phyloP scores from a whole-genome alignment of 2,888 invertebrate genomes.

The Lochmaea crataegi region DNA sequence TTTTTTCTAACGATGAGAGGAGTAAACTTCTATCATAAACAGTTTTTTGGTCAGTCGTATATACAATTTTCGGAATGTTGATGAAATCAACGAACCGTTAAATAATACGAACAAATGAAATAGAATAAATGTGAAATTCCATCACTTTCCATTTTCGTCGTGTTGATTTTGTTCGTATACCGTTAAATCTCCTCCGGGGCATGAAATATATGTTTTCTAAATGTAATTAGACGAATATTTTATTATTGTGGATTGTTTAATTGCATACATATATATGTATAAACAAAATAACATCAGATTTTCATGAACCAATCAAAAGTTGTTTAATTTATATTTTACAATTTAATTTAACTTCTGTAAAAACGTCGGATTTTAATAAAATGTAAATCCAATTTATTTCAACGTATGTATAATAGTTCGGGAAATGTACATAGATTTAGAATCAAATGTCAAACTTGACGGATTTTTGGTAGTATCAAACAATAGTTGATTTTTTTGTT shows the following conservation, averaged over 20 bases:
- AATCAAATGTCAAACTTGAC: too few relatives aligned
- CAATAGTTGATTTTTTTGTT: too few relatives aligned
- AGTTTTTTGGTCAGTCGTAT: too few relatives aligned
- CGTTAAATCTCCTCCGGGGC: neutral
- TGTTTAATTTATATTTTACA: neutral
- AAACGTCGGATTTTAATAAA: neutral
- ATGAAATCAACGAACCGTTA: too few relatives aligned
- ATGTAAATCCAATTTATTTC: neutral
- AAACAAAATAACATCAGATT: neutral
- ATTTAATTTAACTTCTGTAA: neutral
- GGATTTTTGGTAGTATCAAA: too few relatives aligned
- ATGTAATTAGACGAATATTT: neutral
- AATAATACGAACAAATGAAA: too few relatives aligned
- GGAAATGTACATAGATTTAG: neutral
- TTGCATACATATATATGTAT: neutral
- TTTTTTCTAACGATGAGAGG: too few relatives aligned
- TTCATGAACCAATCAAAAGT: slow-evolving; percentile 1
- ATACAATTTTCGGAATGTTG: too few relatives aligned
- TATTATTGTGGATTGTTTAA: neutral
- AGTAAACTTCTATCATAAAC: too few relatives aligned
- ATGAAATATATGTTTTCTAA: neutral
- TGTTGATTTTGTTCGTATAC: too few relatives aligned
- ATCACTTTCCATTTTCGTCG: too few relatives aligned
- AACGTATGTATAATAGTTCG: neutral
- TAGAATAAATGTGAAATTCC: too few relatives aligned